Evolutionary conservation across 2,113 vertebrate species (phyloP).

Genomic region (Boulengeromyrus knoepffleri): DNA sequence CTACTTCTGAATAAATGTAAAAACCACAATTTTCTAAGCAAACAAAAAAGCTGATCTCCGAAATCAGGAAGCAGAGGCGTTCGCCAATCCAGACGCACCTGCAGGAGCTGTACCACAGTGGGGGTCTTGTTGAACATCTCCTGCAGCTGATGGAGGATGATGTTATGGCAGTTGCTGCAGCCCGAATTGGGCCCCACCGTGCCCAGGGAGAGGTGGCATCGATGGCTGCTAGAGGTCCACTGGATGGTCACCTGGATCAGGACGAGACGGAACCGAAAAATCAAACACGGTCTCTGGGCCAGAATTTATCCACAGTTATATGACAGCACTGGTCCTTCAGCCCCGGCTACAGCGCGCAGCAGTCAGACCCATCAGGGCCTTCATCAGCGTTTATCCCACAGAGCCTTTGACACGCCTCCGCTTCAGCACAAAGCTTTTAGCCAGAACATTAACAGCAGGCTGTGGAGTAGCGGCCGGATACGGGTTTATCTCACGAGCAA

Average conservation of each 20-base stretch:
- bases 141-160: slow-evolving; percentile 96
- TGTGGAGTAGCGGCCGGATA: not conserved
- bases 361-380: not conserved
- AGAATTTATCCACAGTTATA: not conserved
- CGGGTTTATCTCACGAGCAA: not conserved
- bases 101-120: slow-evolving; percentile 88
- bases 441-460: not conserved
- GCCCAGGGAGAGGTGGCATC: slow-evolving; percentile 91
- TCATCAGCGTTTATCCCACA: not conserved
- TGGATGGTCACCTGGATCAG: slow-evolving; percentile 85
- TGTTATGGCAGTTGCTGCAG: slow-evolving; percentile 99
- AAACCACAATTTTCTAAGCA: not conserved
- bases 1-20: not conserved
- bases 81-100: slow-evolving; percentile 54
- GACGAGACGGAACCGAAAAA: not conserved
- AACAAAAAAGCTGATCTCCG: not conserved
- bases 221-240: slow-evolving; percentile 86
- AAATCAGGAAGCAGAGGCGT: not conserved
- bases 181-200: slow-evolving; percentile 97
- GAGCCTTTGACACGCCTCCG: not conserved
- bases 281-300: not conserved
- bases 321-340: not conserved
- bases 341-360: not conserved
- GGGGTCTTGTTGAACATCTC: slow-evolving; percentile 98
- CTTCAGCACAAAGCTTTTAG: not conserved